Evolutionary conservation across 92 coral and sea anemone species (phyloP).

Genomic region (Actinostola sp.): DNA sequence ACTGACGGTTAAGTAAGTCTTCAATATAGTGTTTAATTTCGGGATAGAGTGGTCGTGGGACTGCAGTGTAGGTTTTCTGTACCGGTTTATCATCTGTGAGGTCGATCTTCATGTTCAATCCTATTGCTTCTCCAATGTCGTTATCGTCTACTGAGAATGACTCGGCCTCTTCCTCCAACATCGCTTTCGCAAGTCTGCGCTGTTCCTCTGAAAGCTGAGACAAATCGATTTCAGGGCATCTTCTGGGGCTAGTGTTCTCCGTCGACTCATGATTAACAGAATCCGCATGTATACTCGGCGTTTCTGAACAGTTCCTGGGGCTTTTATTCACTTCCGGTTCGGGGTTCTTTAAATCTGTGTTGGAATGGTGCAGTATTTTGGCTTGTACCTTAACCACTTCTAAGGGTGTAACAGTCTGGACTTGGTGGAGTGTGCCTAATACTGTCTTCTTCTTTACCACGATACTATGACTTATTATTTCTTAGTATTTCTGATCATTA

Average conservation of each 20-base stretch:
- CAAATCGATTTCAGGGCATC: neutral
- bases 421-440: neutral
- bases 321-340: too few species aligned
- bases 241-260: too few species aligned
- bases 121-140: slow-evolving; percentile 3
- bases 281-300: too few species aligned
- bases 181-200: neutral
- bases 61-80: neutral
- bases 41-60: too few species aligned
- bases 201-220: neutral
- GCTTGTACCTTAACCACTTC: too few species aligned
- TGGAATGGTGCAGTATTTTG: too few species aligned
- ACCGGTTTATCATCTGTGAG: slow-evolving; percentile 1
- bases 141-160: slow-evolving; percentile 3
- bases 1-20: too few species aligned
- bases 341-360: too few species aligned
- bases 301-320: too few species aligned
- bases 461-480: neutral
- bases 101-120: slow-evolving; percentile 1
- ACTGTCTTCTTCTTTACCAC: neutral
- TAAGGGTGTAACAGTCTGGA: neutral
- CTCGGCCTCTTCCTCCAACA: slow-evolving; percentile 8
- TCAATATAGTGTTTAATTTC: too few species aligned
- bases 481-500: neutral
- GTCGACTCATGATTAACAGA: too few species aligned